These are phyloP conservation scores for Mythimna lalbum DNA, from an alignment of 2,888 invertebrate species.

Conservation along the genomic window DNA sequence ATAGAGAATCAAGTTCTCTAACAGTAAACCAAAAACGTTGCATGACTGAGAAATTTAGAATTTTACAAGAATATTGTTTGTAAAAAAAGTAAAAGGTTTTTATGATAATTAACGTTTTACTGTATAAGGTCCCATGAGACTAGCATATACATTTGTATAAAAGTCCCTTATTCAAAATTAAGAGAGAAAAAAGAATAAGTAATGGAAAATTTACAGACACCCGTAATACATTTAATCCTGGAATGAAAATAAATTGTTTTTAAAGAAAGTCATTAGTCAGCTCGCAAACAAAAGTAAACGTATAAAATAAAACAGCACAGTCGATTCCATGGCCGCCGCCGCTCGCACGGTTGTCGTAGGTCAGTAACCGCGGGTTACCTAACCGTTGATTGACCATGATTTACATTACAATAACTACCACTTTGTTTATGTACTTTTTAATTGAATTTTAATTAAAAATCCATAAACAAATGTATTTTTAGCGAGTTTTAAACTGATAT, in stretches of 20 bases:
- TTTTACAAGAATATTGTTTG: too few relatives aligned
- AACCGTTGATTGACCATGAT: constrained; percentile 61
- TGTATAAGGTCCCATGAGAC: too few relatives aligned
- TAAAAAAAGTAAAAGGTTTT: too few relatives aligned
- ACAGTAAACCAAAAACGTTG: too few relatives aligned
- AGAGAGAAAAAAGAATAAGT: too few relatives aligned
- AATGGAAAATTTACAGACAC: too few relatives aligned
- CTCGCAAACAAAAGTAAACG: background rate
- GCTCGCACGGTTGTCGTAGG: constrained; percentile 63
- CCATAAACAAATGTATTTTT: background rate
- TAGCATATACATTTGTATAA: too few relatives aligned
- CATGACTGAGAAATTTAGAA: too few relatives aligned
- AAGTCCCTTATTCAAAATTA: too few relatives aligned
- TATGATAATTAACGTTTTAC: too few relatives aligned
- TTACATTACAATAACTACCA: constrained; percentile 24
- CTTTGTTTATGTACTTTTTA: constrained; percentile 22
- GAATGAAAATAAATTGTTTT: background rate
- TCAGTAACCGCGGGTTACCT: constrained; percentile 74
- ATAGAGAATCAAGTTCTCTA: too few relatives aligned
- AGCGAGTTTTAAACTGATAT: background rate
- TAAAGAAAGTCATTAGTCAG: background rate
- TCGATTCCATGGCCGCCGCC: constrained; percentile 62
- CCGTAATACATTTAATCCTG: too few relatives aligned
- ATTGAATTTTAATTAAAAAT: background rate
- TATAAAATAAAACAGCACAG: constrained; percentile 12